These are phyloP conservation scores for Cervus canadensis DNA, from an alignment of 2,113 vertebrate genomes.

Conservation along the genomic window DNA sequence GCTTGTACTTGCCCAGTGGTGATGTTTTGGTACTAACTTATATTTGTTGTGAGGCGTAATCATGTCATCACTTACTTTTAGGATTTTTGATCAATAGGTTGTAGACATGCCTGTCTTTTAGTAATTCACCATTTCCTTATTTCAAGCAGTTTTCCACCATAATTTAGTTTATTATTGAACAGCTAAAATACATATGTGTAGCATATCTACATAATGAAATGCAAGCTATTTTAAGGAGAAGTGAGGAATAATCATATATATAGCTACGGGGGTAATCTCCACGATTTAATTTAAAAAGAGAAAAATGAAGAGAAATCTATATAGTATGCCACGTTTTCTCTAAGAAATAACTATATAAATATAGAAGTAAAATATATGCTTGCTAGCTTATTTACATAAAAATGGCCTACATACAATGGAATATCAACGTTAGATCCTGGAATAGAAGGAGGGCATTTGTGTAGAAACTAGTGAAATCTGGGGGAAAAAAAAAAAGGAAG, in stretches of 20 bases:
- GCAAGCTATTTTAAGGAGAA: not conserved
- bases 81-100: not conserved
- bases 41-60: not conserved
- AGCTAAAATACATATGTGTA: not conserved
- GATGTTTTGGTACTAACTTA: not conserved
- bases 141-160: not conserved
- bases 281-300: not conserved
- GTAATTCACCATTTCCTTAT: not conserved
- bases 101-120: not conserved
- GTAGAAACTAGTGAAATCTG: not conserved
- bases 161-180: not conserved
- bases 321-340: not conserved
- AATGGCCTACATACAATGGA: not conserved
- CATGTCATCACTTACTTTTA: not conserved
- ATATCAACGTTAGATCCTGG: not conserved
- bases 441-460: not conserved
- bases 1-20: not conserved
- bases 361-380: not conserved
- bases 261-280: not conserved
- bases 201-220: not conserved
- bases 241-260: not conserved
- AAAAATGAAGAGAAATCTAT: not conserved
- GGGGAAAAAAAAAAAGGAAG: not conserved
- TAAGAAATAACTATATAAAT: not conserved
- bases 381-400: not conserved